Evolutionary conservation across 2,113 vertebrate genomes (phyloP), one percentile per base, ranked within the genome.

Genomic region (Zosterops pallidus): DNA sequence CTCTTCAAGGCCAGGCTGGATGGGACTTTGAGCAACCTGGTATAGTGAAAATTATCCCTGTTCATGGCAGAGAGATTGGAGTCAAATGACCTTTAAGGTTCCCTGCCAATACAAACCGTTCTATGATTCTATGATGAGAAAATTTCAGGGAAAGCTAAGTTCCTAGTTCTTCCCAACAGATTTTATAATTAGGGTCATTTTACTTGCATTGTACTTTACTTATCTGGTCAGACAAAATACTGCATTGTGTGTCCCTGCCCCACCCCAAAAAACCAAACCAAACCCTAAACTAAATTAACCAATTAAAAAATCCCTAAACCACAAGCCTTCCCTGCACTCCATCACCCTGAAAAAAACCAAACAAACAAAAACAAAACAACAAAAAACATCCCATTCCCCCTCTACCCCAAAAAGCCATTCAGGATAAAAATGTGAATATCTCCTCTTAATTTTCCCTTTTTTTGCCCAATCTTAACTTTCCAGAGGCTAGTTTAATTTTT

Each of bases 191-290:
- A 84, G 18, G 26, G 28, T 37, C 4, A 47, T 89, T 88, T 78
- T 79, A 57, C 67, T 90, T 65, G 33, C 37, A 13, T 47, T 84
- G 17, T n/a, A 65, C 14, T 79, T 90, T 26, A 69, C 17, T 74
- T 91, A 63, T 68, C 77, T 42, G 33, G 10, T 65, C 20, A 81
- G n/a, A 37, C 8, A 35, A 83, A 85, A 56, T 37, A 67, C 8
- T 52, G 2, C 6, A 21, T 79, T 85, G 9, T 6, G 0, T 41
- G 26, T 29, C 7, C 3, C 4, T 4, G 3, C 1, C 3, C 17
- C 6, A 64, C 3, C 29, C 8, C 39, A 15, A 57, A 70, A 47
- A 37, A 12, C 6, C 21, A 24, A 83, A 62, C 5, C 5, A 53
- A 62, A 44, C 6, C 26, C 63, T 37, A 63, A 62, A 47, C 46